Evolutionary conservation across 2,888 invertebrate genomes (phyloP).

Genomic region (Brenthis daphne): DNA sequence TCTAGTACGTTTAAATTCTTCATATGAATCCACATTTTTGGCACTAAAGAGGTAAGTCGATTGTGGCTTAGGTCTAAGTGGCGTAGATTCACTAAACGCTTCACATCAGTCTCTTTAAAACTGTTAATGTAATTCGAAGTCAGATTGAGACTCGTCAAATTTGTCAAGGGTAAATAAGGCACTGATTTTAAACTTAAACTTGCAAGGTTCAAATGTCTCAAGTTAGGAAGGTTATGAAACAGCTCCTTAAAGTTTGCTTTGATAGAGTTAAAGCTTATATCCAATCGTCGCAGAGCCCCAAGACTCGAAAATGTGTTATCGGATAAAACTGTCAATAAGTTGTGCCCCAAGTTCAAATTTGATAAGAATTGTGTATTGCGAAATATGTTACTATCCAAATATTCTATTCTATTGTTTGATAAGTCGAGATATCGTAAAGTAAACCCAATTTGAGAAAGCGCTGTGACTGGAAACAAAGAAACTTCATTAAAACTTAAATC

Average conservation of each 20-base stretch:
- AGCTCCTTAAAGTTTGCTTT: conserved; percentile 94
- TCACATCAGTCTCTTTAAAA: conserved; percentile 86
- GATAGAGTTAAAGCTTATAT: conserved; percentile 90
- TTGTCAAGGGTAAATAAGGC: conserved; percentile 89
- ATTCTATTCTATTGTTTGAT: conserved; percentile 90
- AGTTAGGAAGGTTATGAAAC: conserved; percentile 91
- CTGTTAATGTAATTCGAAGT: conserved; percentile 89
- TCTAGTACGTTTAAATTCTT: conserved; percentile 88
- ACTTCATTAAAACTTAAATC: conserved; percentile 91
- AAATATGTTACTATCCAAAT: conserved; percentile 93
- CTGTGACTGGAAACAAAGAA: conserved; percentile 89
- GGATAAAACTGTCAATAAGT: conserved; percentile 91
- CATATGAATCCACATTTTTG: conserved; percentile 88
- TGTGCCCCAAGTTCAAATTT: conserved; percentile 89
- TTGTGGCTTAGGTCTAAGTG: conserved; percentile 90
- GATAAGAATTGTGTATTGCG: conserved; percentile 90
- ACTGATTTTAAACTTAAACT: conserved; percentile 89
- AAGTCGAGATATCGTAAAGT: conserved; percentile 90
- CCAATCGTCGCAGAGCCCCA: conserved; percentile 88
- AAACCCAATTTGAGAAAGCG: conserved; percentile 89
- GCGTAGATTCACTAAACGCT: conserved; percentile 87
- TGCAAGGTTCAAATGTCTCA: conserved; percentile 89
- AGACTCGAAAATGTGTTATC: conserved; percentile 94
- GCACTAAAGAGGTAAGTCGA: conserved; percentile 87
- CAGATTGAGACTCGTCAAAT: conserved; percentile 90